Base-by-base conservation (phyloP, 2,797 vertebrate genomes). In the Lacerta agilis region DNA sequence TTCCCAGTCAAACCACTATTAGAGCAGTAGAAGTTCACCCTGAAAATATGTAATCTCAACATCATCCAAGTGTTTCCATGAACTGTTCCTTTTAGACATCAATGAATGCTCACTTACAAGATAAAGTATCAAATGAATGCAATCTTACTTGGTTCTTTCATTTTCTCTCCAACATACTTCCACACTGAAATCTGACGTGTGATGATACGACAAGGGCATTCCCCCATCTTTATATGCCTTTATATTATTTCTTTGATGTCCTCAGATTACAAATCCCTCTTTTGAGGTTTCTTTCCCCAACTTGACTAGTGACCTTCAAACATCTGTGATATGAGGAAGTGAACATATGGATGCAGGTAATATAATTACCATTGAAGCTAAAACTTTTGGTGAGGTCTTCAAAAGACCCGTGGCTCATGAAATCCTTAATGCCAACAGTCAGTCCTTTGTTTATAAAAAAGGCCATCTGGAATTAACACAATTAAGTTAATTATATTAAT, bases 111-210 rank as follows among this genome's bases (percentile, higher is more conserved):
- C 61, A 29, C 58, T 41, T 67, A 18, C 49, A 86, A 88, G 77
- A 90, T 61, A 91, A 95, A 93, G 58, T 72, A 80, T 83, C 33
- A 76, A 55, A 61, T 17, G 67, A 94, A 90, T 15, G 64, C 15
- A 84, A 29, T n/a, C 58, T 88, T 94, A 83, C 82, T 64, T 58
- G 73, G 79, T n/a, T 87, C 71, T 92, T 93, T 87, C 85, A 90
- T 79, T 88, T 81, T 77, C 94, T 76, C 17, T 88, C 87, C 25
- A 84, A 33, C 25, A 49, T 38, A 64, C 89, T 90, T 92, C 81
- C 45, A 83, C 66, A 82, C 5, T 90, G 90, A 95, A 93, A 94
- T 92, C 58, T 92, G 90, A 95, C 64, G 33, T 88, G 80, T 85
- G 85, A 89, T 89, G 88, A 87, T 67, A 75, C 92, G 66, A 88